Evolutionary conservation across 2,113 vertebrate species (phyloP).

Genomic region (Sigmodon hispidus): DNA sequence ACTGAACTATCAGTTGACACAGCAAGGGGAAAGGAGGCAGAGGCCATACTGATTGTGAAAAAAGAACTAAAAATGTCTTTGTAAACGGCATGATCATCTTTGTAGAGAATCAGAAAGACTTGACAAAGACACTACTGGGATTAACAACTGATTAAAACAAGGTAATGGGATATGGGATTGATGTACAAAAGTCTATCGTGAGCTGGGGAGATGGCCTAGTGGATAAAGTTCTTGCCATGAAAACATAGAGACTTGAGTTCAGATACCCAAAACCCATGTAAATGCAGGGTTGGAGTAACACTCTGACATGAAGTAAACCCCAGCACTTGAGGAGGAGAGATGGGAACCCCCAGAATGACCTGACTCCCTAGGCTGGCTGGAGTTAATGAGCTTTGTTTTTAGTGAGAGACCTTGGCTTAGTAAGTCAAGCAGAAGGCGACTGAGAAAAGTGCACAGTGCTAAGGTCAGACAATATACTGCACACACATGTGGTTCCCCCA

Average conservation of each 20-base stretch:
- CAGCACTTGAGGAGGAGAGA: background rate
- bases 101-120: background rate
- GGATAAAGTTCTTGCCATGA: background rate
- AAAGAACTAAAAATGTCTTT: background rate
- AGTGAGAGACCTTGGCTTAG: background rate
- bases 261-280: background rate
- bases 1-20: background rate
- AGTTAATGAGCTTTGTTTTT: background rate
- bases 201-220: background rate
- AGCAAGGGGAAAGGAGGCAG: background rate
- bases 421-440: background rate
- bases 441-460: background rate
- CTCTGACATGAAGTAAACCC: background rate
- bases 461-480: background rate
- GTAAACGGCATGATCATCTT: background rate
- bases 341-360: background rate
- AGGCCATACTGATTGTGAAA: background rate
- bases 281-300: background rate
- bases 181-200: background rate
- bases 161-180: background rate
- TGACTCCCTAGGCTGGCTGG: background rate
- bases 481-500: background rate
- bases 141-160: background rate
- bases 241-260: background rate
- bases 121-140: background rate